A percentile compares a stretch with the other conserved stretches of the same genome.
phyloP scores from a whole-genome alignment of 2,113 vertebrate genomes.

The Junco hyemalis region DNA sequence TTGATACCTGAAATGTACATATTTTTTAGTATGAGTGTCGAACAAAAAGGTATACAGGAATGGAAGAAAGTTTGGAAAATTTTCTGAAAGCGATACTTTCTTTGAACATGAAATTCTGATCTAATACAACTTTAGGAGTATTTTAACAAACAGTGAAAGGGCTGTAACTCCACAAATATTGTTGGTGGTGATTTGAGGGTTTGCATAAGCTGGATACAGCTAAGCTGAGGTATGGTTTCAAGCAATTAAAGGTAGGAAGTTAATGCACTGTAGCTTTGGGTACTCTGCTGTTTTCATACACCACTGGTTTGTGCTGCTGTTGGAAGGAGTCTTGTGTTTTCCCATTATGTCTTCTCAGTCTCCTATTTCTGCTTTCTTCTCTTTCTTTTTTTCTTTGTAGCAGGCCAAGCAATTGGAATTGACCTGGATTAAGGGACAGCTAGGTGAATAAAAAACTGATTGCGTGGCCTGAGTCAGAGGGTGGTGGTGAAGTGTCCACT shows the following conservation, averaged over 20 bases:
- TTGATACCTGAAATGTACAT: background rate
- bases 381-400: background rate
- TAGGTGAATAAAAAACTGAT: background rate
- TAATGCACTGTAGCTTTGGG: background rate
- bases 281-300: background rate
- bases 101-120: background rate
- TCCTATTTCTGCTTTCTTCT: background rate
- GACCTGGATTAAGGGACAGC: background rate
- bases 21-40: background rate
- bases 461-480: background rate
- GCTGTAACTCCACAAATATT: background rate
- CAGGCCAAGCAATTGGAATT: background rate
- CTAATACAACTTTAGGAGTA: background rate
- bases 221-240: background rate
- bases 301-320: fast-evolving
- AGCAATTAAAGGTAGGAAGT: background rate
- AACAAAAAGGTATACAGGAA: background rate
- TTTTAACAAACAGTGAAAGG: background rate
- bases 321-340: background rate
- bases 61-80: background rate
- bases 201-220: background rate
- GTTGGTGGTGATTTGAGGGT: background rate
- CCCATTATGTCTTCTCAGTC: background rate
- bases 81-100: background rate
- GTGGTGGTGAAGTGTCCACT: background rate